phyloP scores from a whole-genome alignment of 2,888 invertebrate genomes.

The Stramonita haemastoma region DNA sequence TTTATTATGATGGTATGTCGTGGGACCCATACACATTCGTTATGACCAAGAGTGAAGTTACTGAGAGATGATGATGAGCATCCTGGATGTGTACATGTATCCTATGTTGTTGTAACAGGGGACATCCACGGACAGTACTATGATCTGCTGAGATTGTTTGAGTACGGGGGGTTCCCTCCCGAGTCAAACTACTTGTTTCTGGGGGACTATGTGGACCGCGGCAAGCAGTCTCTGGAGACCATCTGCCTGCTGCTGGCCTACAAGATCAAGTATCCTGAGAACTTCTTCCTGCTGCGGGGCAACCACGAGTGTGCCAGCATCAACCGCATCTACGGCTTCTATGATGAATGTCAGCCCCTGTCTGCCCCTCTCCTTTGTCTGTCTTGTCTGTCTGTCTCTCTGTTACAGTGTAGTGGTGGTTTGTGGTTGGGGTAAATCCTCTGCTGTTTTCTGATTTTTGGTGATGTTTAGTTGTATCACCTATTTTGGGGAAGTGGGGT shows the following conservation, averaged over 20 bases:
- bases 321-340: slow-evolving; percentile 91
- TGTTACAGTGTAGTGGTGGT: not conserved
- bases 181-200: slow-evolving; percentile 99
- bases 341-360: slow-evolving; percentile 81
- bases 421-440: not conserved
- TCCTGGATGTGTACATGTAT: too few species aligned
- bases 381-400: too few species aligned
- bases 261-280: slow-evolving; percentile 96
- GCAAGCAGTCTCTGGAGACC: slow-evolving; percentile 98
- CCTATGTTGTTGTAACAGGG: slow-evolving; percentile 81
- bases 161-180: slow-evolving; percentile 99
- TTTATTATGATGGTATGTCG: too few species aligned
- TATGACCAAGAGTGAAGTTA: too few species aligned
- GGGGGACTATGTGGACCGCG: slow-evolving; percentile 98
- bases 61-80: too few species aligned
- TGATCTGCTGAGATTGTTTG: slow-evolving; percentile 96
- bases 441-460: too few species aligned
- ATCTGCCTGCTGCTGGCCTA: slow-evolving; percentile 88
- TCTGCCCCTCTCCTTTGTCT: not conserved
- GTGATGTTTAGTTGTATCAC: too few species aligned
- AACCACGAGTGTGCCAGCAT: slow-evolving; percentile 82
- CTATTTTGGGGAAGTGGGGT: too few species aligned
- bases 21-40: too few species aligned
- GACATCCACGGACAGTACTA: slow-evolving; percentile 99
- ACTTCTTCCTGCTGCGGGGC: slow-evolving; percentile 81